Conservation (phyloP, 2,797 vertebrate genomes). For the Mallotus villosus region DNA sequence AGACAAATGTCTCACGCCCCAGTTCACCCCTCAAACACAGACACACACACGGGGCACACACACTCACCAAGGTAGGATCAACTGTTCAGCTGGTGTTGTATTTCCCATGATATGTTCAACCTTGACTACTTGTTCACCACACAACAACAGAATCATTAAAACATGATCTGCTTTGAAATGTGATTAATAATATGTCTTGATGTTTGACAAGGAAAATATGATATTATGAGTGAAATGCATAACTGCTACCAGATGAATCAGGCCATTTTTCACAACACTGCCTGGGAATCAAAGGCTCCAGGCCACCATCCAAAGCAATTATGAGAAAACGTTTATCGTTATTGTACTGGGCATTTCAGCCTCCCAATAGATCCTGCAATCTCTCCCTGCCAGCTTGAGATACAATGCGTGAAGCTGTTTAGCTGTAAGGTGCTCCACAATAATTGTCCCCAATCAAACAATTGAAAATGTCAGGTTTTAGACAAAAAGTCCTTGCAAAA, state of each 20-base stretch:
- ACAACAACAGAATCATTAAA: not conserved
- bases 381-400: constrained; percentile 27
- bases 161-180: not conserved
- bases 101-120: constrained; percentile 46
- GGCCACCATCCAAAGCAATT: constrained; percentile 32
- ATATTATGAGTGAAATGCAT: constrained; percentile 26
- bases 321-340: constrained; percentile 34
- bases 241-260: constrained; percentile 39
- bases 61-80: constrained; percentile 33
- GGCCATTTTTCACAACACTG: constrained; percentile 14
- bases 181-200: constrained; percentile 29
- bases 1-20: constrained; percentile 43
- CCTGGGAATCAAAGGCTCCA: constrained; percentile 36
- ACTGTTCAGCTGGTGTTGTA: constrained; percentile 5
- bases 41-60: constrained; percentile 38
- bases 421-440: constrained; percentile 6
- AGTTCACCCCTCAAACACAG: constrained; percentile 1
- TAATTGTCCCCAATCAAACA: constrained; percentile 20
- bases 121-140: constrained; percentile 30
- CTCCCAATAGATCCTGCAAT: constrained; percentile 34
- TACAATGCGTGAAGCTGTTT: constrained; percentile 26
- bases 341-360: constrained; percentile 33
- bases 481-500: not conserved
- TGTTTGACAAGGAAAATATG: constrained; percentile 28
- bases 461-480: constrained; percentile 12